A percentile compares a stretch with the other conserved stretches of the same genome.
These are phyloP conservation scores for Coptodon bakossiorum DNA, from an alignment of 2,113 vertebrate species.

Conservation along the genomic window DNA sequence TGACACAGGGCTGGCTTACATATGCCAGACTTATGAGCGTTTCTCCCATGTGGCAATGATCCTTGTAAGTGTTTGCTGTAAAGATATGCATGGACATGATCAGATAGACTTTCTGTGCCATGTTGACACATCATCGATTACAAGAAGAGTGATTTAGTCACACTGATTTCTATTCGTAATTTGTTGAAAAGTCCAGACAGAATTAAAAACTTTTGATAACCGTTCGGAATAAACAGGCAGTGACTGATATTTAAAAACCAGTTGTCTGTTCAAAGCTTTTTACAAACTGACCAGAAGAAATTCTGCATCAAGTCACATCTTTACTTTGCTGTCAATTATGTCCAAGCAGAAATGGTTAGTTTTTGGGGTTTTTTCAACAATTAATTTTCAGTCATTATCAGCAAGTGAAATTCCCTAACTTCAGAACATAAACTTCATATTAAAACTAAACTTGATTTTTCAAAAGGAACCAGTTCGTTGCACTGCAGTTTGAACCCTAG, in stretches of 20 bases:
- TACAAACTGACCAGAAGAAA: not conserved
- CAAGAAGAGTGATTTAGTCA: not conserved
- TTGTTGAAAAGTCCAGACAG: not conserved
- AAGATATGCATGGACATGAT: not conserved
- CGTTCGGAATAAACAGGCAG: not conserved
- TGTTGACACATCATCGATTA: not conserved
- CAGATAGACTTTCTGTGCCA: not conserved
- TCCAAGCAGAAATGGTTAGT: not conserved
- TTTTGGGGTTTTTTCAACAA: not conserved
- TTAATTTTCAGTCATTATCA: not conserved
- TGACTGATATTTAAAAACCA: not conserved
- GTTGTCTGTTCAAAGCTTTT: not conserved
- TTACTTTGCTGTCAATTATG: not conserved
- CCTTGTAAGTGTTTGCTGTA: slow-evolving; percentile 73
- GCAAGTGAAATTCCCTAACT: not conserved
- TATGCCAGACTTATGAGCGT: slow-evolving; percentile 95
- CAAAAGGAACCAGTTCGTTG: not conserved
- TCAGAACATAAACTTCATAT: not conserved
- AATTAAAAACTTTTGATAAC: not conserved
- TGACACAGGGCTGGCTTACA: slow-evolving; percentile 95
- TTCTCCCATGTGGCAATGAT: slow-evolving; percentile 99
- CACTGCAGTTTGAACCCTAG: not conserved
- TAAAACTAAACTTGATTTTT: not conserved
- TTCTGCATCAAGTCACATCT: not conserved
- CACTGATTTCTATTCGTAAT: not conserved